Base-by-base conservation (phyloP, 2,888 invertebrate species). In the Tetranychus piercei region DNA sequence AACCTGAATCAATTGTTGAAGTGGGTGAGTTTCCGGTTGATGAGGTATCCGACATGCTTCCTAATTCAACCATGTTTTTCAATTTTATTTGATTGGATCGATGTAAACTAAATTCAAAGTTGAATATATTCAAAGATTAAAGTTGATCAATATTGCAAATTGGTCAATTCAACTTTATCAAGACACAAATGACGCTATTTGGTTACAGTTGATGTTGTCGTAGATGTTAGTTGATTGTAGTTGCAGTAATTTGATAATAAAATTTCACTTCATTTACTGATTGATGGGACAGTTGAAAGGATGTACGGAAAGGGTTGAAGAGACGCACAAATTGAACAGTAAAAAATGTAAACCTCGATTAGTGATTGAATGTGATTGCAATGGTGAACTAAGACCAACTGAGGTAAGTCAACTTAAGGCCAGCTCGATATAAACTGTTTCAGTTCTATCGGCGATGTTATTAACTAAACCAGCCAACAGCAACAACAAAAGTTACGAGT, bases 41-140 rank as follows among this genome's bases (percentile, higher is more conserved):
- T 69, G 69, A 69, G 34, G 20, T 23, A 20, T 20, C 20, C 20
- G 69, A 69, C 20, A 23, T 69, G 9, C 69, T 69, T 20, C 22
- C 69, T 69, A 69, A 23, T 23, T 69, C 69, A 20, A 69, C 69
- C 69, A 69, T 69, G 34, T 20, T 69, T 69, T 18, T 23, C 34
- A 23, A 69, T 69, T n/a, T 11, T 20, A 55, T 9, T 55, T 55
- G 15, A 55, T 45, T 45, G 45, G 23, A 23, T 34, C 34, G 34
- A 5, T 55, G 55, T 15, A 15, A 55, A 15, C 15, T 55, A 55
- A 15, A 55, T 55, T 55, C 9, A 15, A 9, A 55, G 55, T 15
- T 55, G 55, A 55, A 55, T 55, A 6, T 15, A 55, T 55, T 34
- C 34, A 34, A 34, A 34, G 34, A 34, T 4, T 34, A 34, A 34